Evolutionary conservation across 1,140 invertebrate genomes (phyloP), one percentile per base, ranked within the genome.

Genomic region (Magallana gigas): DNA sequence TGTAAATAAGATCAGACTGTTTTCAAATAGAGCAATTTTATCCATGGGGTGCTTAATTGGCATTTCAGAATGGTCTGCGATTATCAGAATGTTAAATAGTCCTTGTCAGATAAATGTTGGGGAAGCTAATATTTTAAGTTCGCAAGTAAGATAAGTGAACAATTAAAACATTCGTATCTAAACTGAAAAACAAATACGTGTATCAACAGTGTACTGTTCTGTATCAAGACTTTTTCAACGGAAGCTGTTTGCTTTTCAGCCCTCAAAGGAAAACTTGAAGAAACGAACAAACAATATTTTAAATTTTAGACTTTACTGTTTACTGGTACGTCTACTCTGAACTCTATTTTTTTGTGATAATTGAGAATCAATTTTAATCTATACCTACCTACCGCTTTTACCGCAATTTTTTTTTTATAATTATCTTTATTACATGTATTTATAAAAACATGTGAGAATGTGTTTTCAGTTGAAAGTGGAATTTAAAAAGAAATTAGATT

Each of bases 81-180:
- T 76, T 76, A 76, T 76, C 68, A 76, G 18, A 76, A 76, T 76
- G 68, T 36, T 76, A 8, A 76, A 29, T 76, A 29, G 23, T 9
- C 7, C 68, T 76, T 36, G 68, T 62, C 60, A 9, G 60, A 62
- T 62, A 62, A 62, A 62, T 62, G 60, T 16, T 16, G 60, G 14
- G 14, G 60, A 62, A 62, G 60, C 8, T 62, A 62, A 62, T 62
- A 62, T 62, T 62, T 62, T 62, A 76, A 71, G 68, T 76, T 76
- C 8, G 36, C 68, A 8, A 76, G 68, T 29, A 12, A 29, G 68
- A 76, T 76, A 76, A 76, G 68, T 18, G 68, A 76, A 76, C 68
- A 76, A 76, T 76, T 76, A 29, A 76, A 76, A 76, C 68, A 76
- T 29, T 76, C 68, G 9, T 29, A 76, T 76, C 23, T 76, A 36